Percentiles rank a stretch among this genome's conserved stretches.
phyloP scores from a whole-genome alignment of 1,140 invertebrate species.

The Bombus sibiricus region DNA sequence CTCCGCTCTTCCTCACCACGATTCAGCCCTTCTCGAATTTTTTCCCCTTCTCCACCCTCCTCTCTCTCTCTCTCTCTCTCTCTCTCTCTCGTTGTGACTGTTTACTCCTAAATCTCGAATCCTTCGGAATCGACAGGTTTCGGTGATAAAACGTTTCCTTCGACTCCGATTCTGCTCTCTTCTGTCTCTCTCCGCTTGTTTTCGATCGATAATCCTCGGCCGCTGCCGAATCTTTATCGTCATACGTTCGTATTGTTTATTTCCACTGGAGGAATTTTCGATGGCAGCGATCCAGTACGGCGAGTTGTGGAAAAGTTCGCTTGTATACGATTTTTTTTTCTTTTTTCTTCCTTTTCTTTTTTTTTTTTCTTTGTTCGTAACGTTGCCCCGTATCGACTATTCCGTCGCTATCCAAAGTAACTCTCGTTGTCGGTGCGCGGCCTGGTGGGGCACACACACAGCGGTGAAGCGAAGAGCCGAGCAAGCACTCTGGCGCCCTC shows the following conservation, averaged over 20 bases:
- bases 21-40: slow-evolving; percentile 26
- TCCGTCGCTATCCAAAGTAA: slow-evolving; percentile 51
- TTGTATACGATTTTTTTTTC: neutral
- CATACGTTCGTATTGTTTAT: neutral
- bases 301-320: neutral
- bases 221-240: neutral
- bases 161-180: neutral
- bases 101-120: slow-evolving; percentile 34
- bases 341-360: too few relatives aligned
- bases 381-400: slow-evolving; percentile 45
- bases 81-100: neutral
- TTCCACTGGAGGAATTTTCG: neutral
- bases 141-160: slow-evolving; percentile 15
- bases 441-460: slow-evolving; percentile 36
- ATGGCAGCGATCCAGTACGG: neutral
- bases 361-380: neutral
- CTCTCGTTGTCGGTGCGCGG: slow-evolving; percentile 40
- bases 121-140: neutral
- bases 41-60: neutral
- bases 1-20: slow-evolving; percentile 35
- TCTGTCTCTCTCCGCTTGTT: neutral
- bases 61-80: neutral
- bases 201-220: slow-evolving; percentile 17
- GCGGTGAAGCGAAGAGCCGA: slow-evolving; percentile 44
- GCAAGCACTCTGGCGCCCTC: slow-evolving; percentile 75